These are phyloP conservation scores for Eospalax fontanierii DNA, from an alignment of 2,797 vertebrate genomes.

Conservation along the genomic window DNA sequence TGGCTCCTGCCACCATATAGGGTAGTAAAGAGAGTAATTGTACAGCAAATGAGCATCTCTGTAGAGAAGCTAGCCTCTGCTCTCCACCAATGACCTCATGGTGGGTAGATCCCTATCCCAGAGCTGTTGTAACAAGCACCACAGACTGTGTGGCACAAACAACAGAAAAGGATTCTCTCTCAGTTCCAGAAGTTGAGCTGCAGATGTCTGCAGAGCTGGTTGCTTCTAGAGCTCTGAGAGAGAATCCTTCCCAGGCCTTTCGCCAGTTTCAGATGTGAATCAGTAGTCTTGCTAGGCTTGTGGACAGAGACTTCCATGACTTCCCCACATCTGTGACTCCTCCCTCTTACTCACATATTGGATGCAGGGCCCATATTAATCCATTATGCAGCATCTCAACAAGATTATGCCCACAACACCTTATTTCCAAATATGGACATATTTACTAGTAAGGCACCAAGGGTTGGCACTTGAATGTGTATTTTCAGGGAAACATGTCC, in stretches of 20 bases:
- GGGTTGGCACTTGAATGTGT: background rate
- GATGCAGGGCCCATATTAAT: background rate
- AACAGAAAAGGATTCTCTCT: background rate
- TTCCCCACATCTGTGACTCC: background rate
- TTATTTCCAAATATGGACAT: background rate
- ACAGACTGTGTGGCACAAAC: background rate
- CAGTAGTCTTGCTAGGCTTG: background rate
- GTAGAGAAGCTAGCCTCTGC: background rate
- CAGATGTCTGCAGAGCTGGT: background rate
- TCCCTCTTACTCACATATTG: background rate
- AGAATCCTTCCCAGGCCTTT: background rate
- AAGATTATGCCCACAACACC: background rate
- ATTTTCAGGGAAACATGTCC: background rate
- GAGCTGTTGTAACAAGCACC: background rate
- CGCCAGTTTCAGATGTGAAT: background rate
- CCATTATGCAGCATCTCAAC: background rate
- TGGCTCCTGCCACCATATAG: fast-evolving
- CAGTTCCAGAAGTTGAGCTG: background rate
- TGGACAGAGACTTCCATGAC: background rate
- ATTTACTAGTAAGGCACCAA: background rate
- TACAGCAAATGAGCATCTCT: background rate
- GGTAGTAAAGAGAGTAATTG: background rate
- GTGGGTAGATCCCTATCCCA: background rate
- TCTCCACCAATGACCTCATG: background rate
- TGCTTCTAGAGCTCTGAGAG: background rate